phyloP scores from a whole-genome alignment of 30 jellyfish, hydroid and myxozoan species.

The Cassiopea xamachana region DNA sequence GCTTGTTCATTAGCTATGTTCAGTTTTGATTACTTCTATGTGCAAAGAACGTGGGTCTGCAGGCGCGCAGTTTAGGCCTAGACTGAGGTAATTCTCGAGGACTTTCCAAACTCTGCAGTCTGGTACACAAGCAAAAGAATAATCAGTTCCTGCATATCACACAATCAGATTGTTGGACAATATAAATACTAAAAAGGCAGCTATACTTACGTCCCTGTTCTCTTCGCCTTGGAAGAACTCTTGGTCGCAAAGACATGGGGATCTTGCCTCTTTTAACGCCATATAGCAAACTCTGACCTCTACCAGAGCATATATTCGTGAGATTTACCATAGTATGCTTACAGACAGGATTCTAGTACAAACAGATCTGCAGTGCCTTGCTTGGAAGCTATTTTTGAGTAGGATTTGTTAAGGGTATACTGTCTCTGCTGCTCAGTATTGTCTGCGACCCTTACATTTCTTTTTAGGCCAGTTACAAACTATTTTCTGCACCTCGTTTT shows the following conservation, averaged over 20 bases:
- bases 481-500: too few species aligned
- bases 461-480: too few species aligned
- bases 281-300: slow-evolving; percentile 83
- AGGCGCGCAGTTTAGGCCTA: too few species aligned
- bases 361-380: not conserved
- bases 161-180: too few species aligned
- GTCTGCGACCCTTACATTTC: too few species aligned
- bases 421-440: too few species aligned
- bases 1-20: too few species aligned
- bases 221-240: slow-evolving; percentile 74
- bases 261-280: slow-evolving; percentile 98
- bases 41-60: too few species aligned
- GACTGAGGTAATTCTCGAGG: too few species aligned
- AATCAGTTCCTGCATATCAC: not conserved
- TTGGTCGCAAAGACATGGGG: slow-evolving; percentile 88
- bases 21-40: too few species aligned
- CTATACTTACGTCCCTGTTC: slow-evolving; percentile 87
- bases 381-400: not conserved
- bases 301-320: slow-evolving; percentile 67
- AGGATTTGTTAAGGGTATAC: not conserved
- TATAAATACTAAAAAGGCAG: not conserved
- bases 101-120: too few species aligned
- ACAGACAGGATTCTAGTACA: not conserved
- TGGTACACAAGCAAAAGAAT: not conserved
- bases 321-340: slow-evolving; percentile 60